Conservation (phyloP, 2,888 invertebrate genomes). For the Cephus rjabovi region DNA sequence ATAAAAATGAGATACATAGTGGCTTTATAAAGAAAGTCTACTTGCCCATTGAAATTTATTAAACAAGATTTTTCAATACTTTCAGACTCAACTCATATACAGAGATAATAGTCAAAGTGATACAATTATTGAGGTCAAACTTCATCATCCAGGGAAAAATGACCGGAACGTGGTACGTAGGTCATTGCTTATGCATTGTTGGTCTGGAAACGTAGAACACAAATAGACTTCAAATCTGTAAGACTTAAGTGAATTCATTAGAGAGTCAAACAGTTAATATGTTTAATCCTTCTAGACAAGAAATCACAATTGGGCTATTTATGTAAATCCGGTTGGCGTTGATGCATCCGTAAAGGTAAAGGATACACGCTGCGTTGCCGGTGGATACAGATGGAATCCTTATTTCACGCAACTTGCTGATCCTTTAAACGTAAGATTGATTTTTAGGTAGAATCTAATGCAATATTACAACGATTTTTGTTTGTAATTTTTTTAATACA, state of each 20-base stretch:
- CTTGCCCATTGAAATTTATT: background rate
- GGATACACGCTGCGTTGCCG: conserved; percentile 87
- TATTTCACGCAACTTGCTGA: conserved; percentile 90
- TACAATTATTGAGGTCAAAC: conserved; percentile 88
- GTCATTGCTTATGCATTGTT: conserved; percentile 13
- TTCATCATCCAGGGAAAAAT: conserved; percentile 87
- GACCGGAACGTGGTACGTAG: conserved; percentile 81
- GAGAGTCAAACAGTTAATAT: background rate
- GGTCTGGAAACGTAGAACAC: background rate
- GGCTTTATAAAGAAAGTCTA: no score
- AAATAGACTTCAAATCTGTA: conserved; percentile 2
- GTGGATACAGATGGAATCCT: conserved; percentile 93
- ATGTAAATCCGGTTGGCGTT: conserved; percentile 91
- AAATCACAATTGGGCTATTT: conserved; percentile 91
- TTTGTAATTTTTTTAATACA: background rate
- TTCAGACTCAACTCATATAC: conserved; percentile 86
- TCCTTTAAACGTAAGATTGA: conserved; percentile 80
- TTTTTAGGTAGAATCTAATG: conserved; percentile 6
- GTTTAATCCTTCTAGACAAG: conserved; percentile 72
- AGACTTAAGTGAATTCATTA: conserved; percentile 8
- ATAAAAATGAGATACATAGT: no score
- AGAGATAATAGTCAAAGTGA: conserved; percentile 88
- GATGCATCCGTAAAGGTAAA: conserved; percentile 88
- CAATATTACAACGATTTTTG: conserved; percentile 10
- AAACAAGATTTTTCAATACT: background rate